Base-by-base conservation (phyloP, 2,797 vertebrate genomes). In the Ibycter americanus region DNA sequence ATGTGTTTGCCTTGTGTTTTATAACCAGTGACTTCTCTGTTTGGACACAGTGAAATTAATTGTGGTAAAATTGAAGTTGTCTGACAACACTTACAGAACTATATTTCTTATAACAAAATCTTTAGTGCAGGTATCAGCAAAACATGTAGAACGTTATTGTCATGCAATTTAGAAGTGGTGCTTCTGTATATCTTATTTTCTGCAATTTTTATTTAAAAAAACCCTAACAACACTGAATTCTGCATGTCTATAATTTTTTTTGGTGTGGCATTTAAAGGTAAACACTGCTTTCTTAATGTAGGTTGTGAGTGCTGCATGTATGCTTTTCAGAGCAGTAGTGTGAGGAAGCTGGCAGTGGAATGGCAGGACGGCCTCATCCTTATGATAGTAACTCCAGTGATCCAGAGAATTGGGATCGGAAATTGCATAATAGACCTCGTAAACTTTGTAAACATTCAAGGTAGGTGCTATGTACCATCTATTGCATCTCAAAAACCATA, bases 341-440 rank as follows among this genome's bases (percentile, higher is more conserved):
- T 98, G 98, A 98, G 98, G 96, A 98, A 98, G 96, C 98, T 98
- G 97, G 96, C 97, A 98, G 98, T 99, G 99, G 99, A 98, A 99
- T 99, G 99, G 99, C 99, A 98, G 98, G 98, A 98, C 98, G 98
- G 98, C 98, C 98, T 98, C 99, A 98, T 98, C 98, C 99, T 98
- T 99, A 99, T 99, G 99, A 99, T 98, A 99, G 99, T 98, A 99
- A 99, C 98, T 99, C 99, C 98, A 99, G 99, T 97, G 99, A 99
- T 98, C 98, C 99, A 96, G 99, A 99, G 98, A 99, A 99, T 98
- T 99, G 99, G 98, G 99, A 99, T 98, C 98, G 96, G 98, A 99
- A 98, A 98, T 97, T 98, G 96, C 98, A 98, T 97, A 99, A 98
- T 98, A 98, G 99, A 98, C 99, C 99, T 98, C 98, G 98, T 98